These are phyloP conservation scores for Gallinago media DNA, from an alignment of 2,113 vertebrate genomes.

Conservation along the genomic window DNA sequence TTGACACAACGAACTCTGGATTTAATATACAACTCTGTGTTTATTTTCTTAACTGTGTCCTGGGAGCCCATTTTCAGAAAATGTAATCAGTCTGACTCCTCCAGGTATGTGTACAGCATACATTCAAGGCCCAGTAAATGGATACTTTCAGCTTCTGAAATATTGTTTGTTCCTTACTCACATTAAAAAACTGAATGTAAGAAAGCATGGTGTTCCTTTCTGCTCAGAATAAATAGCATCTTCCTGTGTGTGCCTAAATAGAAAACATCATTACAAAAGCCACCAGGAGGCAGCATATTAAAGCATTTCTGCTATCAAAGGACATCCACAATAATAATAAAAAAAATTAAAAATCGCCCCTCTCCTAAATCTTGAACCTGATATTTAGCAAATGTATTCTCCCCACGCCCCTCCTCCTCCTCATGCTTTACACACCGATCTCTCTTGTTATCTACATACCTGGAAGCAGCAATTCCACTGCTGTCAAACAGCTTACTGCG, in stretches of 20 bases:
- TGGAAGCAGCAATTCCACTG: not conserved
- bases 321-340: too few species aligned
- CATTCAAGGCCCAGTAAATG: not conserved
- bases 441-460: not conserved
- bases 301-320: not conserved
- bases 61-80: not conserved
- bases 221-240: not conserved
- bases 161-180: not conserved
- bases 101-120: fast-evolving
- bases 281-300: slow-evolving; percentile 54
- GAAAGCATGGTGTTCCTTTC: not conserved
- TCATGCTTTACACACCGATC: not conserved
- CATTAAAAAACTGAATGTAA: not conserved
- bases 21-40: not conserved
- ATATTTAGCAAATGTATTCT: not conserved
- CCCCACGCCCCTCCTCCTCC: fast-evolving
- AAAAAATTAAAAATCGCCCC: not conserved
- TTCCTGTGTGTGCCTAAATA: not conserved
- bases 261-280: not conserved
- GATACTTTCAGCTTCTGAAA: not conserved
- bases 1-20: not conserved
- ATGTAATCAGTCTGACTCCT: not conserved
- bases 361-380: not conserved
- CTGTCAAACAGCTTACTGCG: not conserved
- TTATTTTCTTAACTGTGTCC: not conserved